Base-by-base conservation (phyloP, 2,888 invertebrate species). In the Acanthopleura granulata region DNA sequence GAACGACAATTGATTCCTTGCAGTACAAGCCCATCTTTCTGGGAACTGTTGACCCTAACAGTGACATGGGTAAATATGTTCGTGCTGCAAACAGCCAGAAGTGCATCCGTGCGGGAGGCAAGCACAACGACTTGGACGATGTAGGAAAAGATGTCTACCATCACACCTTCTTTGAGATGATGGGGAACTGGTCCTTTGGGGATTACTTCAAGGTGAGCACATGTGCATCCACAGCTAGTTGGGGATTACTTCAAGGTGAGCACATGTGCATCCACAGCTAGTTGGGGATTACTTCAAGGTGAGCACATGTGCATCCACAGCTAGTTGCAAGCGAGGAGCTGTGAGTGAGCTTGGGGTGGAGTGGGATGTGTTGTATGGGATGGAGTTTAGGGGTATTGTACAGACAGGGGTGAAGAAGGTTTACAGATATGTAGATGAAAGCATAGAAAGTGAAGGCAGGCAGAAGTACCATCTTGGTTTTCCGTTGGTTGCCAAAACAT, bases 181-280 rank as follows among this genome's bases (percentile, higher is more conserved):
- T 99, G 93, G 99, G 99, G 12, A 99, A 99, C 91, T 99, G 99
- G 99, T 99, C 99, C 0, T 99, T 99, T 92, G 99, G 99, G n/a
- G 98, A 99, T 91, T 99, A 99, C 90, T 99, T 99, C 91, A 99
- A 99, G 91, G 94, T 93, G n/a, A n/a, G n/a, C n/a, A n/a, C n/a
- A n/a, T n/a, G n/a, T n/a, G n/a, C n/a, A n/a, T n/a, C n/a, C n/a
- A n/a, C n/a, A n/a, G n/a, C n/a, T n/a, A n/a, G 85, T 80, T 79
- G 74, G 50, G 15, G 57, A 15, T 15, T 51, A 16, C 90, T 99
- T 99, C 91, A 99, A 99, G 91, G 94, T 93, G n/a, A n/a, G n/a
- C n/a, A n/a, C n/a, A n/a, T n/a, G n/a, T n/a, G n/a, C n/a, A n/a
- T n/a, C n/a, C n/a, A n/a, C n/a, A n/a, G n/a, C n/a, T n/a, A n/a